Percentiles rank a stretch among this genome's conserved stretches.
Conservation (phyloP, 2,888 invertebrate genomes). For the Loripinus fragilis region DNA sequence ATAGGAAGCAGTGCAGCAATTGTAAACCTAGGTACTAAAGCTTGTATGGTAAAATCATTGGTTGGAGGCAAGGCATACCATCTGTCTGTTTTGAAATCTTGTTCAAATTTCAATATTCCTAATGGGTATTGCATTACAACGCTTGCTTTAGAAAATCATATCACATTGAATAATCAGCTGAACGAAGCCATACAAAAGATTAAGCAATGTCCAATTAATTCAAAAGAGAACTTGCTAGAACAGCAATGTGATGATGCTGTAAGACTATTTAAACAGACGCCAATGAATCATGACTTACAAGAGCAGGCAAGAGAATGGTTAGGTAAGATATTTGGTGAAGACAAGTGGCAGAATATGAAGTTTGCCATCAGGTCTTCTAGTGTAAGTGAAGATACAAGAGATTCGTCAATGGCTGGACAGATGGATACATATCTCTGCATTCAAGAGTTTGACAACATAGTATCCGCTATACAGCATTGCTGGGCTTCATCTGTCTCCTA, state of each 20-base stretch:
- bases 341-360: background rate
- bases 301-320: background rate
- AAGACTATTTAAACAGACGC: background rate
- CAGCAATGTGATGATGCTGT: background rate
- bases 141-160: background rate
- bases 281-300: background rate
- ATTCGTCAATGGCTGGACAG: constrained; percentile 17
- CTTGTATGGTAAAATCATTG: background rate
- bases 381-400: background rate
- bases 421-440: constrained; percentile 6
- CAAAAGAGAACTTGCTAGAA: background rate
- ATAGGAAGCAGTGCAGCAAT: background rate
- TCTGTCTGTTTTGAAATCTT: background rate
- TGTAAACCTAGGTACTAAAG: background rate
- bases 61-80: background rate
- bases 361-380: constrained; percentile 29
- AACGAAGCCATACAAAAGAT: background rate
- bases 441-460: background rate
- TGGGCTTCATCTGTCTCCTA: no score
- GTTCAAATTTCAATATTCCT: background rate
- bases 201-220: background rate
- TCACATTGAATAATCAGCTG: background rate
- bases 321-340: background rate
- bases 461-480: background rate
- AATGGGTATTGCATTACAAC: background rate